These are phyloP conservation scores for Synchiropus splendidus DNA, from an alignment of 2,113 vertebrate genomes.

Conservation along the genomic window DNA sequence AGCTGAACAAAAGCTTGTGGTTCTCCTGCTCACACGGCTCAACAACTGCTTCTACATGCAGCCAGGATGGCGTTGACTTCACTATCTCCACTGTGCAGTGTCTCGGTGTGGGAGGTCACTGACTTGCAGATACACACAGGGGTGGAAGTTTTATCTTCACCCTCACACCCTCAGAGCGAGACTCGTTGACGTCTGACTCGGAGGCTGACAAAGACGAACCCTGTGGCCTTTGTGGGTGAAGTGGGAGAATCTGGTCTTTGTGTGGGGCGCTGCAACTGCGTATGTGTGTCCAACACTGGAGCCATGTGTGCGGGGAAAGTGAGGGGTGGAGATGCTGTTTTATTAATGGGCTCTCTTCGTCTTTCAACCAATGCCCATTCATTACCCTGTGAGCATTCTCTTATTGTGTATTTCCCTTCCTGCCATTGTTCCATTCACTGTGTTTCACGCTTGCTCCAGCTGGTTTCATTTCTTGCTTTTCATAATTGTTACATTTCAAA, in stretches of 20 bases:
- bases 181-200: slow-evolving; percentile 48
- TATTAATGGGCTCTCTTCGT: slow-evolving; percentile 1
- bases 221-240: slow-evolving; percentile 55
- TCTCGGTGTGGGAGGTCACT: slow-evolving; percentile 12
- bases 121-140: slow-evolving; percentile 12
- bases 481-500: no score
- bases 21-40: no score
- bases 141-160: slow-evolving; percentile 23
- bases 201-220: slow-evolving; percentile 51
- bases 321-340: slow-evolving; percentile 9
- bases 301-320: slow-evolving; percentile 16
- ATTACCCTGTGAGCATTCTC: no score
- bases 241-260: no score
- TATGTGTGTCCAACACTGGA: no score
- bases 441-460: no score
- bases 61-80: no score
- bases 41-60: no score
- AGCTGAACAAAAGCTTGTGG: no score
- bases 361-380: neutral
- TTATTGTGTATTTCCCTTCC: no score
- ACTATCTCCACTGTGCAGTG: slow-evolving; percentile 14
- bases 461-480: no score
- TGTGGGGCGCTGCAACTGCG: slow-evolving; percentile 15
- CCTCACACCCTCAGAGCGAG: slow-evolving; percentile 22
- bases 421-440: no score